Percentiles rank a stretch among this genome's conserved stretches.
Conservation (phyloP, 35 echinoderm and acorn worm genomes). For the Chiridota heheva region DNA sequence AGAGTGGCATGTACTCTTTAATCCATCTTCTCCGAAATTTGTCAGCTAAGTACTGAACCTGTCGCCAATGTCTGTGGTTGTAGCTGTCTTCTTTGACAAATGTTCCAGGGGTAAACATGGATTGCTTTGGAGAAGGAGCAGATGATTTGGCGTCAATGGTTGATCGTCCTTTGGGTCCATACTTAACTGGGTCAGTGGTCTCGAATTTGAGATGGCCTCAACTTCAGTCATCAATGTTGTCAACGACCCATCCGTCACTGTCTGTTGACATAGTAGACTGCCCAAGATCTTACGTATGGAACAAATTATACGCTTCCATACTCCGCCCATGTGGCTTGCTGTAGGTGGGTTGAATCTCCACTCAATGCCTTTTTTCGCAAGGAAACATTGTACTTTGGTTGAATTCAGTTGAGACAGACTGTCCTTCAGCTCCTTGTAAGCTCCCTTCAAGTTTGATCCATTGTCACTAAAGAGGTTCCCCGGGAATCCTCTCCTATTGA, state of each 20-base stretch:
- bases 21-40: constrained; percentile 14
- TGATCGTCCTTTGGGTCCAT: constrained; percentile 18
- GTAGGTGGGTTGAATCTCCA: constrained; percentile 29
- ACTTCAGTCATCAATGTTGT: not conserved
- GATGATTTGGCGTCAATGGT: constrained; percentile 34
- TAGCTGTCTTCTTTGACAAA: not conserved
- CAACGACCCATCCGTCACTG: not conserved
- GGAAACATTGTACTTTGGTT: constrained; percentile 2
- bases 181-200: not conserved
- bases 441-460: constrained; percentile 27
- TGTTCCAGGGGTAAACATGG: not conserved
- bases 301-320: constrained; percentile 21
- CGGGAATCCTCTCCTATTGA: constrained; percentile 32
- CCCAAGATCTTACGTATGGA: not conserved
- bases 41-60: constrained; percentile 32
- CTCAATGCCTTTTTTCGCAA: not conserved
- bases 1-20: constrained; percentile 36
- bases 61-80: constrained; percentile 3
- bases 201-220: not conserved
- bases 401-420: not conserved
- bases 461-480: constrained; percentile 6
- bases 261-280: not conserved
- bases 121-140: not conserved
- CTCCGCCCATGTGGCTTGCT: constrained; percentile 26
- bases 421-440: constrained; percentile 1